Base-by-base conservation (phyloP, 2,888 invertebrate genomes). In the Neoitamus cyanurus region DNA sequence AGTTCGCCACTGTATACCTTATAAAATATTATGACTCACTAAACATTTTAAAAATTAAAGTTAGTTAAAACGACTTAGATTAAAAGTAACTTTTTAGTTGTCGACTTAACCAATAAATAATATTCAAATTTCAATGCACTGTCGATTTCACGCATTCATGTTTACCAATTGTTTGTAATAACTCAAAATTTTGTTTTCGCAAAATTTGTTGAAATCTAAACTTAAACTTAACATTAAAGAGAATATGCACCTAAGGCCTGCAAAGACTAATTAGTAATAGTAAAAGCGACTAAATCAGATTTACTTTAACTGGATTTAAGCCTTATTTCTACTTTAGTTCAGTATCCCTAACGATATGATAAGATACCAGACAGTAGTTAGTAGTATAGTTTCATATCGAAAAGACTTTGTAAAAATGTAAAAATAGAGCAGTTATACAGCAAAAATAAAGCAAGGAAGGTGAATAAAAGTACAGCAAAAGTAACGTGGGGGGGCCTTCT, bases 381-480 rank as follows among this genome's bases (percentile, higher is more conserved):
- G 37, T 73, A 73, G 73, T 20, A 20, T 77, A 77, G 42, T 42
- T 70, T 77, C 25, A 77, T 73, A 36, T 46, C 77, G 20, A 77
- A 42, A 77, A 77, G 77, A 77, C 25, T 36, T 77, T 77, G 77
- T 77, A 77, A 77, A 77, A 77, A 77, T 77, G 77, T 77, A 77
- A 77, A 77, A 77, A 77, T 42, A 77, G 20, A 73, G 31, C 70
- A 70, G 30, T 31, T 31, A 70, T 31, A 70, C 58, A 31, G 31
- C 31, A 58, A 58, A 13, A 70, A 70, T n/a, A 70, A 30, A 70
- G 70, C 70, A 30, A 70, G 31, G n/a, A 30, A 31, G 1, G 70
- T 70, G 31, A 70, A 30, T 70, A 70, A 30, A 58, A 70, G 30
- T 30, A 30, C 30, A 73, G 34, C 9, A 37, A 36, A 73, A 36